phyloP scores from a whole-genome alignment of 2,888 invertebrate genomes.

The Polymixis flavicincta region DNA sequence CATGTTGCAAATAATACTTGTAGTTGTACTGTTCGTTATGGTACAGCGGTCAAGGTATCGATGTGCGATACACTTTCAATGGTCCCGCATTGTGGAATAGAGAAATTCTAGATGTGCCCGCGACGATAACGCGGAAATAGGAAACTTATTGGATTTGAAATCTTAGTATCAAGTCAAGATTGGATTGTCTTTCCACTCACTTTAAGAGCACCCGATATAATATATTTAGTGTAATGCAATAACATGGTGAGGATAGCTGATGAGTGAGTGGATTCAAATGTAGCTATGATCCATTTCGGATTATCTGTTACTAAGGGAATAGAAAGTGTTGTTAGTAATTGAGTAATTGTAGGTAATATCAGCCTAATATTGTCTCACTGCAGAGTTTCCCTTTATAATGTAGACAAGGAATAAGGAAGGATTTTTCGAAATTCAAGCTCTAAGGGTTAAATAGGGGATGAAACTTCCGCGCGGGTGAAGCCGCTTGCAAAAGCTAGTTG shows the following conservation, averaged over 20 bases:
- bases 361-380: neutral
- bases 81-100: slow-evolving; percentile 44
- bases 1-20: slow-evolving; percentile 39
- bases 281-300: neutral
- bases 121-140: slow-evolving; percentile 54
- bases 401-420: too few relatives aligned
- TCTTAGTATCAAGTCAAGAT: slow-evolving; percentile 21
- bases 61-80: slow-evolving; percentile 64
- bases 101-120: slow-evolving; percentile 62
- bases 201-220: neutral
- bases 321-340: neutral
- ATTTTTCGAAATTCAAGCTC: too few relatives aligned
- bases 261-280: neutral
- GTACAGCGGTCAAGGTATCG: slow-evolving; percentile 69
- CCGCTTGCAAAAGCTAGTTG: too few relatives aligned
- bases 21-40: slow-evolving; percentile 65
- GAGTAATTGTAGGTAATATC: neutral
- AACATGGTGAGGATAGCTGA: neutral
- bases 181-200: neutral
- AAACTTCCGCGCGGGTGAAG: too few relatives aligned
- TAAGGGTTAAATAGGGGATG: too few relatives aligned
- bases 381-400: too few relatives aligned
- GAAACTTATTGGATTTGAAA: slow-evolving; percentile 45
- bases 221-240: neutral
- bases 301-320: neutral